Base-by-base conservation (phyloP, 2,797 vertebrate genomes). In the Dendrocincla fuliginosa region DNA sequence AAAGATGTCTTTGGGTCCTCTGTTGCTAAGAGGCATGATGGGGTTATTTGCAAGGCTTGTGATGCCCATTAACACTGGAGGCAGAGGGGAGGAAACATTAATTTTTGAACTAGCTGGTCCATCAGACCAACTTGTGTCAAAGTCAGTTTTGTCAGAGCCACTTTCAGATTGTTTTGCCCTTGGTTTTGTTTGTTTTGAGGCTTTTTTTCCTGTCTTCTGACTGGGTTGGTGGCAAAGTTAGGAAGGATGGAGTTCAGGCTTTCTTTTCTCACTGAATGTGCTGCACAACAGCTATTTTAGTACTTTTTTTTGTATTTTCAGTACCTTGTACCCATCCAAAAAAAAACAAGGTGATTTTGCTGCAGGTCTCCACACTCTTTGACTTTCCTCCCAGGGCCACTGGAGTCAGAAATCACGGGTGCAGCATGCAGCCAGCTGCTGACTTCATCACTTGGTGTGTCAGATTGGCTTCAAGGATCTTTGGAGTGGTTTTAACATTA, bases 151-250 rank as follows among this genome's bases (percentile, higher is more conserved):
- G 5, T 41, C 47, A 76, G 76, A 87, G 17, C 13, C 10, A 24
- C n/a, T 76, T 59, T 22, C 57, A 20, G 6, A 24, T 70, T 33
- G 6, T 30, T 89, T 67, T 71, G 7, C 16, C 28, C 25, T 16
- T 11, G 17, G 22, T 39, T 15, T 55, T 55, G 42, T 27, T 33
- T 20, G 7, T 25, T 24, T 14, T 5, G 16, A 44, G n/a, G 25
- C 7, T 12, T 42, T 35, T 32, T 27, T 13, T 2, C 4, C 3
- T 25, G 0, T 41, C 4, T 84, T 76, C 32, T 46, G 23, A 16
- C 4, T 11, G 11, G 19, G 5, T n/a, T 41, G 25, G 3, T 39
- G 52, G 30, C 22, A 23, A 61, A 61, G 16, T 27, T 61, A 7
- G 18, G 16, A 63, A 59, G 35, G 47, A 41, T 16, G 16, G 28